Percentiles rank a stretch among this genome's conserved stretches.
These are phyloP conservation scores for Aurelia sp. DNA, from an alignment of 30 jellyfish, hydroid and myxozoan species.

Conservation along the genomic window DNA sequence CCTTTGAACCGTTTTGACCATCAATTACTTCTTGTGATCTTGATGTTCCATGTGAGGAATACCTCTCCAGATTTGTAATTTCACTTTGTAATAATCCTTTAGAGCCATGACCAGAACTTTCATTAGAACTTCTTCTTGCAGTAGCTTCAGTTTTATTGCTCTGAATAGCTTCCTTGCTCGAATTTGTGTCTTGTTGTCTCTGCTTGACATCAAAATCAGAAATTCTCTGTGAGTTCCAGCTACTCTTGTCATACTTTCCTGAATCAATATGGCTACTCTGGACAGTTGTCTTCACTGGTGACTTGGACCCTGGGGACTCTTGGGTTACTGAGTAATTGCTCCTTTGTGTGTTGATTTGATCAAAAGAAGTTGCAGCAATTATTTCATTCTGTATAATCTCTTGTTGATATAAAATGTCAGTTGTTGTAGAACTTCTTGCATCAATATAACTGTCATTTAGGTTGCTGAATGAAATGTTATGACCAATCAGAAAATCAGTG, in stretches of 20 bases:
- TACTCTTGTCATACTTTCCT: no score
- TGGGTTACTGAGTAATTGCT: no score
- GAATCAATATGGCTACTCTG: no score
- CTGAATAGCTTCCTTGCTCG: no score
- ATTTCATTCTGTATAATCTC: slow-evolving; percentile 21
- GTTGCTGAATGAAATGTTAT: slow-evolving; percentile 40
- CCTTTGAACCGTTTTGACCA: background rate
- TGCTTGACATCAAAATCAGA: no score
- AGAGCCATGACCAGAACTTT: background rate
- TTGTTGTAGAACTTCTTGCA: slow-evolving; percentile 67
- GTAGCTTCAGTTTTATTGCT: no score
- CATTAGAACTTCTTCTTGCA: no score
- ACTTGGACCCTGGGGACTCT: no score
- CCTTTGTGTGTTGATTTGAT: background rate
- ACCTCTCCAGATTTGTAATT: background rate
- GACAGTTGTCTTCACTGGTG: no score
- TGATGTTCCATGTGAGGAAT: background rate
- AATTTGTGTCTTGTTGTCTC: no score
- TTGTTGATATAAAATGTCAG: slow-evolving; percentile 67
- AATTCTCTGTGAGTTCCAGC: no score
- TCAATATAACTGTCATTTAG: slow-evolving; percentile 62
- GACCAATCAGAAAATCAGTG: slow-evolving; percentile 73
- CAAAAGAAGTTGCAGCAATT: background rate
- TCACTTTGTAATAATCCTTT: background rate
- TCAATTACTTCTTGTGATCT: slow-evolving; percentile 7